Evolutionary conservation across 2,888 invertebrate species (phyloP), one percentile per base, ranked within the genome.

Genomic region (Marronus borbonicus): DNA sequence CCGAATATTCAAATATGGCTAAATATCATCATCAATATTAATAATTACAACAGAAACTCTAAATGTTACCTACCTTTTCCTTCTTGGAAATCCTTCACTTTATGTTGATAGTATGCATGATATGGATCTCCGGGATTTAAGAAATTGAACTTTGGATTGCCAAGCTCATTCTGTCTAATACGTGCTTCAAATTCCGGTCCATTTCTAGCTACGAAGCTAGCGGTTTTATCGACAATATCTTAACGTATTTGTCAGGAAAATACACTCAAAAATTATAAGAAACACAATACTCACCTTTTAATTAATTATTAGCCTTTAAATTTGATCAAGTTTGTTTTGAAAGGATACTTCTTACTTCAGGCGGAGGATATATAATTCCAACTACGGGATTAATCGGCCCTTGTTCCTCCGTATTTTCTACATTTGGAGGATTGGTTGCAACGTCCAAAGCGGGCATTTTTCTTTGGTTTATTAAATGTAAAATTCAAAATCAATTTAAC

Each of bases 151-250:
- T 99, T 99, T 0, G 98, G 96, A 88, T 99, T 99, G 68, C 97
- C 97, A 80, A 98, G 91, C 89, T 99, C 99, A 91, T 99, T 99
- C 88, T 98, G 98, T 72, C 98, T 91, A 88, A 99, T 99, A 81
- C 98, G 93, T 2, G 97, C 97, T 88, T 99, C 99, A 89, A 99
- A 99, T 87, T 99, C 99, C 0, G 98, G 98, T 0, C 97, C 99
- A 92, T 99, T 99, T 86, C 99, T 93, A 17, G 99, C 99, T 3
- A 99, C 99, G 86, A 99, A 99, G 89, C 97, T 97, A 2, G 99
- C 99, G 84, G 99, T 99, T 90, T 99, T 99, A 89, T 99, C 99
- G 85, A 99, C 99, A 90, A 99, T 99, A 90, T 99, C 99, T 99
- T 85, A 87, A 78, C 80, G 78, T 50, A 76, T 68, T 52, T 81